Percentiles rank a stretch among this genome's conserved stretches.
These are phyloP conservation scores for Campoplex capitator DNA, from an alignment of 2,888 invertebrate species.

Conservation along the genomic window DNA sequence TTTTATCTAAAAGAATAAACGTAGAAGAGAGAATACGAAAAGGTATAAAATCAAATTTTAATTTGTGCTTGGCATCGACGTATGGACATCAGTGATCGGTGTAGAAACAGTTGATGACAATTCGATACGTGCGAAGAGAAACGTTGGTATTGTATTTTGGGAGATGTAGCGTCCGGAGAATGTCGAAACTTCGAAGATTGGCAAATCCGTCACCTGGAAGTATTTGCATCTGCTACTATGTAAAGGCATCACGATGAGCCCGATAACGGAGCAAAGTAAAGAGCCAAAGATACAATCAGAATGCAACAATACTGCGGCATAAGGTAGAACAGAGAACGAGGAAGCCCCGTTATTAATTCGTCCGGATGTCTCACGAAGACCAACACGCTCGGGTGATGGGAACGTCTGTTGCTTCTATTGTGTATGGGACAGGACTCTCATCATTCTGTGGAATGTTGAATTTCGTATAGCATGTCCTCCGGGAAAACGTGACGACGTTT, in stretches of 20 bases:
- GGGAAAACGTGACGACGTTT: conserved; percentile 51
- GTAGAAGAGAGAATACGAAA: not conserved
- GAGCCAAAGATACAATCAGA: not conserved
- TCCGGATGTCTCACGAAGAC: conserved; percentile 55
- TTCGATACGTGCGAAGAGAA: not conserved
- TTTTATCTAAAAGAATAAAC: not conserved
- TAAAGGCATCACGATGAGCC: not conserved
- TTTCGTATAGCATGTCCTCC: conserved; percentile 31
- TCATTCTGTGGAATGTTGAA: conserved; percentile 57
- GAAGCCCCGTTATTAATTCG: conserved; percentile 60
- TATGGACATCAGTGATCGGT: not conserved
- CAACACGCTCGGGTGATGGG: conserved; percentile 37
- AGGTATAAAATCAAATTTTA: not conserved
- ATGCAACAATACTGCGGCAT: conserved; percentile 49
- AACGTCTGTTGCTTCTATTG: conserved; percentile 57
- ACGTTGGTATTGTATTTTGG: conserved; percentile 10
- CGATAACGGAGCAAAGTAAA: not conserved
- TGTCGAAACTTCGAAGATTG: conserved; percentile 40
- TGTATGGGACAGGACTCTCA: conserved; percentile 35
- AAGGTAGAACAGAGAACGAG: conserved; percentile 34
- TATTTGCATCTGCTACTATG: conserved; percentile 52
- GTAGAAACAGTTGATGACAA: not conserved
- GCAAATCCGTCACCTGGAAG: conserved; percentile 36
- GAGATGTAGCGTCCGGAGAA: conserved; percentile 27
- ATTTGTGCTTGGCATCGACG: not conserved